These are phyloP conservation scores for Tarsius wallacei DNA, from an alignment of 2,797 vertebrate species.

Conservation along the genomic window DNA sequence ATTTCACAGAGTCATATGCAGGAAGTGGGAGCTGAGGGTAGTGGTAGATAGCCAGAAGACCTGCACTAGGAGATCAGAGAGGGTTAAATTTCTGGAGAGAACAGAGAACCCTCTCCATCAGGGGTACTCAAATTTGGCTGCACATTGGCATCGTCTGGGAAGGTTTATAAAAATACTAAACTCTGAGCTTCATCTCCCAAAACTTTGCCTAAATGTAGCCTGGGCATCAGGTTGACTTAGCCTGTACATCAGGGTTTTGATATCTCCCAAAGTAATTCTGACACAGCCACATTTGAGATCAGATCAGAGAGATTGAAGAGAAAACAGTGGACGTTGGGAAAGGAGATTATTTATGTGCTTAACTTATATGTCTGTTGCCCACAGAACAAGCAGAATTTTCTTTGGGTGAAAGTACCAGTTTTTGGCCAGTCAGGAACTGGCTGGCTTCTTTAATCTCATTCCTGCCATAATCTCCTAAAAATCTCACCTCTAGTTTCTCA, in stretches of 20 bases:
- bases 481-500: neutral
- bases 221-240: neutral
- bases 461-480: neutral
- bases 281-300: neutral
- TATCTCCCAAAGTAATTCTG: neutral
- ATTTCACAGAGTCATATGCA: neutral
- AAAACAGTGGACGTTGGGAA: neutral
- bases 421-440: neutral
- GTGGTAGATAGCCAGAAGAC: too few relatives aligned
- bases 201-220: neutral
- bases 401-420: neutral
- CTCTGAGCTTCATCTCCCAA: neutral
- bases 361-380: fast-evolving
- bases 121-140: neutral
- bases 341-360: neutral
- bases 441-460: neutral
- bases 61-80: neutral
- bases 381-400: neutral
- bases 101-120: neutral
- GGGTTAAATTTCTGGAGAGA: neutral
- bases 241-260: neutral
- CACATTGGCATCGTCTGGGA: neutral
- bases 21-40: neutral
- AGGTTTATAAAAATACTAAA: neutral
- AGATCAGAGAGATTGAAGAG: neutral